A percentile compares a stretch with the other conserved stretches of the same genome.
Evolutionary conservation across 2,797 vertebrate species (phyloP).

Genomic region (Mus spretus): DNA sequence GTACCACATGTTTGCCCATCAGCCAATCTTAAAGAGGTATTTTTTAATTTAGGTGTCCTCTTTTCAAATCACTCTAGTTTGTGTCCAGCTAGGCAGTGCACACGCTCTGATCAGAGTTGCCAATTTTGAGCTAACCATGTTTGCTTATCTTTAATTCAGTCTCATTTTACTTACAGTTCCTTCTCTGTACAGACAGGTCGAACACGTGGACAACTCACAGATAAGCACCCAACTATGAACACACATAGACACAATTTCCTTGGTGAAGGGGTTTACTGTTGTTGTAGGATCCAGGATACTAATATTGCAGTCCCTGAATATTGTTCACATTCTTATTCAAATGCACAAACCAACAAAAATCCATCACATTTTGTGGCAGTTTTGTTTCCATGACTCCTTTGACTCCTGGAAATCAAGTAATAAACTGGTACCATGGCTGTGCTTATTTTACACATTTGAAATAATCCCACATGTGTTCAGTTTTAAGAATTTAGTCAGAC

Average conservation of each 20-base stretch:
- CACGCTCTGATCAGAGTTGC: neutral
- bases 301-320: neutral
- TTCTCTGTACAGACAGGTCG: neutral
- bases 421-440: neutral
- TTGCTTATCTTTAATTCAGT: neutral
- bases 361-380: neutral
- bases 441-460: slow-evolving; percentile 5
- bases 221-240: neutral
- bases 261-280: neutral
- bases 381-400: neutral
- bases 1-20: neutral
- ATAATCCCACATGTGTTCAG: neutral
- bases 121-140: neutral
- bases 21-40: neutral
- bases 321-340: slow-evolving; percentile 3
- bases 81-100: too few species aligned
- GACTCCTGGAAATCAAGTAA: neutral
- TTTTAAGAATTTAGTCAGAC: neutral
- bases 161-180: neutral
- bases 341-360: neutral
- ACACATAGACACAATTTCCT: neutral
- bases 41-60: neutral
- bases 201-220: neutral
- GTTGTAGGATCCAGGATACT: neutral
- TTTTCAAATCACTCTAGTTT: neutral